These are phyloP conservation scores for Odontamblyopus lacepedii DNA, from an alignment of 2,797 vertebrate species.

Conservation along the genomic window DNA sequence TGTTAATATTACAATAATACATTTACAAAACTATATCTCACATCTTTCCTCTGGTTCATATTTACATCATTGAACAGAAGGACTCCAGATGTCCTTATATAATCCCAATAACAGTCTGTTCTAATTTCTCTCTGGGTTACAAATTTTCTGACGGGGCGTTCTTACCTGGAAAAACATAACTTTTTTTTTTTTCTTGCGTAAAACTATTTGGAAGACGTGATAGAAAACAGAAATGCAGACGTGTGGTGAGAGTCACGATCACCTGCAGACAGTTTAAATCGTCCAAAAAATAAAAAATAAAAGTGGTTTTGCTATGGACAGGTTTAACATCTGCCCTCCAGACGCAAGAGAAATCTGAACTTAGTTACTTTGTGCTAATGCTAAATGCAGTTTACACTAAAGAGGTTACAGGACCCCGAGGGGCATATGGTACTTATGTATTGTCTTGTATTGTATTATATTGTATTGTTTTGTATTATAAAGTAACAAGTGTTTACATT, in stretches of 20 bases:
- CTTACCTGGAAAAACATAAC: slow-evolving; percentile 1
- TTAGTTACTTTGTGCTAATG: not conserved
- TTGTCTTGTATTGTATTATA: too few species aligned
- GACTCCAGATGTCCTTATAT: slow-evolving; percentile 2
- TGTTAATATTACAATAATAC: too few species aligned
- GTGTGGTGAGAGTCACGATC: slow-evolving; percentile 59
- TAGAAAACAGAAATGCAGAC: not conserved
- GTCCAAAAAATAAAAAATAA: not conserved
- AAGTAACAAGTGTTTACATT: too few species aligned
- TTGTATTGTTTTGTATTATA: too few species aligned
- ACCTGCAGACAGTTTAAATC: slow-evolving; percentile 59
- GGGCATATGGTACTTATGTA: not conserved
- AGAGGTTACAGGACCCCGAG: not conserved
- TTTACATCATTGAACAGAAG: not conserved
- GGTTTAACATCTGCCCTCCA: slow-evolving; percentile 68
- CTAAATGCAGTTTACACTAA: not conserved
- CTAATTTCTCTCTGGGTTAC: slow-evolving; percentile 13
- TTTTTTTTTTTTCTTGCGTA: not conserved
- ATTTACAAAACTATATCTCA: too few species aligned
- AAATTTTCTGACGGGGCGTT: slow-evolving; percentile 5
- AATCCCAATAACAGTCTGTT: not conserved
- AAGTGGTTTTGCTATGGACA: slow-evolving; percentile 20
- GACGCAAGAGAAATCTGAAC: slow-evolving; percentile 35
- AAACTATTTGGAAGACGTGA: slow-evolving; percentile 5
- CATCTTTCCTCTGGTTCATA: too few species aligned